Conservation (phyloP, 1,140 invertebrate genomes). For the Potamilus streckersoni region DNA sequence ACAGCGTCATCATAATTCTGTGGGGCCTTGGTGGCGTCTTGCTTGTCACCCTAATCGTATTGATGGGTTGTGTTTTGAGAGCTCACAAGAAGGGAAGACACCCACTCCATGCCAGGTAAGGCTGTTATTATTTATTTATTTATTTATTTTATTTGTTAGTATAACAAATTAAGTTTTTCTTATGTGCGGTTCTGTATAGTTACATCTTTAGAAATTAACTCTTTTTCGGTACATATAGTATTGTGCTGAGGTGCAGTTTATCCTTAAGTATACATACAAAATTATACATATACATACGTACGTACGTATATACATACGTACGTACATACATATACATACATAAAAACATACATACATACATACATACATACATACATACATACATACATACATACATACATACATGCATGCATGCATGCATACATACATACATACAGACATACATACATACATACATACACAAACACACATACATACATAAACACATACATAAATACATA, state of each 20-base stretch:
- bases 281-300: neutral
- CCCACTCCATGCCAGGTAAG: no score
- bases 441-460: neutral
- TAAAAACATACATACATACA: neutral
- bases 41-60: conserved; percentile 5
- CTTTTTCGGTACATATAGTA: neutral
- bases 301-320: neutral
- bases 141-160: no score
- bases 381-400: neutral
- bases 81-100: conserved; percentile 15
- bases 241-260: neutral
- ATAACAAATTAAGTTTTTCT: no score
- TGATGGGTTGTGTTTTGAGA: conserved; percentile 20
- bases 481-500: neutral
- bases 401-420: neutral
- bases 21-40: conserved; percentile 23
- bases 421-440: conserved; percentile 1
- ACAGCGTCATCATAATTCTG: conserved; percentile 13
- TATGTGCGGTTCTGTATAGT: no score
- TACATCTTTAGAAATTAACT: neutral
- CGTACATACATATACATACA: neutral
- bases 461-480: no score
- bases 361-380: neutral
- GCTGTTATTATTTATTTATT: no score
- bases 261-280: neutral